Percentiles rank a stretch among this genome's conserved stretches.
Evolutionary conservation across 2,113 vertebrate genomes (phyloP).

Genomic region (Rhea americana): DNA sequence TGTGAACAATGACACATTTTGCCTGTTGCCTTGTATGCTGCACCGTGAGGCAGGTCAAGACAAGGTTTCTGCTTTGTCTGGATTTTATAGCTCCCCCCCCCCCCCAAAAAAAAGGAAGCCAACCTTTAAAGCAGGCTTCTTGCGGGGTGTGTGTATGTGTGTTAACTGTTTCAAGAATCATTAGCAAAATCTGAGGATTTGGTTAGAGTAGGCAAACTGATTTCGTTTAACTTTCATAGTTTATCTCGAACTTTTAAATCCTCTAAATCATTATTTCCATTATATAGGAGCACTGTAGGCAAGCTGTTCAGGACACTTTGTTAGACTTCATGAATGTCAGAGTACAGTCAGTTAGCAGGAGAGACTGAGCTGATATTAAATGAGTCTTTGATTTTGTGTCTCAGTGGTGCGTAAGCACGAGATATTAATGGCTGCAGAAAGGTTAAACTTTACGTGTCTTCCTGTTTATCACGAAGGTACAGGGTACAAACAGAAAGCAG

Average conservation of each 20-base stretch:
- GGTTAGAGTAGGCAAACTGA: not conserved
- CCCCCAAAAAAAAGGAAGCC: not conserved
- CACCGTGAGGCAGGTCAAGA: slow-evolving; percentile 27
- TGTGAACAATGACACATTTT: slow-evolving; percentile 24
- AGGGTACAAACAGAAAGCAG: slow-evolving; percentile 54
- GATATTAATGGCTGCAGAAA: slow-evolving; percentile 58
- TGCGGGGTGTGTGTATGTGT: not conserved
- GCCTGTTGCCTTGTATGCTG: not conserved
- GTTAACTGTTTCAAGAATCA: not conserved
- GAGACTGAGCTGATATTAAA: not conserved
- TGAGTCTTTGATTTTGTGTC: slow-evolving; percentile 18
- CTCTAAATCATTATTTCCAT: not conserved
- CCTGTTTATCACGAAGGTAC: slow-evolving; percentile 66
- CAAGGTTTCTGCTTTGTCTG: slow-evolving; percentile 33
- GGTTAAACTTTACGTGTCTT: slow-evolving; percentile 66
- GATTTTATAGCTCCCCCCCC: not conserved
- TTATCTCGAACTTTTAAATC: not conserved
- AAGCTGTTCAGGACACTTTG: not conserved
- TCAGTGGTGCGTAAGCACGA: not conserved
- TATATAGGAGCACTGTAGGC: not conserved
- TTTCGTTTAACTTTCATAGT: not conserved
- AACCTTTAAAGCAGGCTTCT: not conserved
- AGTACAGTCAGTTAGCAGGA: not conserved
- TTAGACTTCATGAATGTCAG: not conserved
- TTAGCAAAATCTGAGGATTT: not conserved